phyloP scores from a whole-genome alignment of 2,888 invertebrate genomes.

The Odontomyia ornata region DNA sequence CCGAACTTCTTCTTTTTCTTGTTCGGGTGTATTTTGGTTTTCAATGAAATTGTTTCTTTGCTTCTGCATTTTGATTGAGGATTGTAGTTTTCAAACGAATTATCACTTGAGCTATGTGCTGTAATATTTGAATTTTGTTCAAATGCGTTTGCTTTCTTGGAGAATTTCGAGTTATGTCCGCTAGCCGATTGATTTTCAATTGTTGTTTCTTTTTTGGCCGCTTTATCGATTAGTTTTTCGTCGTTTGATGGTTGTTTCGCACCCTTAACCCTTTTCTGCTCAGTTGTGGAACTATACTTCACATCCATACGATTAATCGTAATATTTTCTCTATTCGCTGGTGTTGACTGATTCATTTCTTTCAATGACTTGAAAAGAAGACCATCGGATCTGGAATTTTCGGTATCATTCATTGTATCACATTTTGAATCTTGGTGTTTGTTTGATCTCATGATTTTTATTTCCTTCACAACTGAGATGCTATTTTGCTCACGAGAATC shows the following conservation, averaged over 20 bases:
- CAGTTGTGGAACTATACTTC: too few species aligned
- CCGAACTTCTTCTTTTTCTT: background rate
- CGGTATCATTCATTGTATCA: background rate
- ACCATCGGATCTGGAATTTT: background rate
- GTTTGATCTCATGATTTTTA: too few species aligned
- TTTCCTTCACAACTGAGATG: too few species aligned
- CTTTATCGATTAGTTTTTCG: too few species aligned
- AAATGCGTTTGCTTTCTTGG: background rate
- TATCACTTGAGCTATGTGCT: background rate
- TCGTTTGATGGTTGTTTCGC: too few species aligned
- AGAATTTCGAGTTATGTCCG: background rate
- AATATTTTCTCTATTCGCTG: background rate
- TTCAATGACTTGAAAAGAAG: background rate
- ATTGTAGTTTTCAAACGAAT: constrained; percentile 6
- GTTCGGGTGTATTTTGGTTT: background rate
- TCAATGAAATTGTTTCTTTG: background rate
- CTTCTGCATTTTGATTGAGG: background rate
- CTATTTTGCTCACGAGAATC: too few species aligned
- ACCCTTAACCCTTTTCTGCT: too few species aligned
- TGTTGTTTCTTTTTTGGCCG: too few species aligned
- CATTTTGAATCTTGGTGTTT: background rate
- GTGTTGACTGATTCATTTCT: background rate
- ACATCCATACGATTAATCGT: background rate
- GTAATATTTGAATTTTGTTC: background rate
- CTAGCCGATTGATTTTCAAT: too few species aligned